phyloP scores from a whole-genome alignment of 2,888 invertebrate species.

The Athetis lepigone region DNA sequence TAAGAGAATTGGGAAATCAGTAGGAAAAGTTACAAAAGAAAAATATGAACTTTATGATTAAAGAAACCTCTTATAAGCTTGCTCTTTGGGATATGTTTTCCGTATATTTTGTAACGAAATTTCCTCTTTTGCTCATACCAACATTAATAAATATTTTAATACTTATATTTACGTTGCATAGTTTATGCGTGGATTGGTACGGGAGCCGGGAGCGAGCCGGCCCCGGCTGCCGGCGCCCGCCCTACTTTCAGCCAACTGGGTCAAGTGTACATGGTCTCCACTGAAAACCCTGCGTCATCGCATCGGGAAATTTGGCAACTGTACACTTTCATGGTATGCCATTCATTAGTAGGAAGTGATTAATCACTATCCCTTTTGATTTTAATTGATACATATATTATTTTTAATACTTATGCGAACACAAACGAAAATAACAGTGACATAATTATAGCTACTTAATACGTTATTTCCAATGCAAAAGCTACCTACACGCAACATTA shows the following conservation, averaged over 20 bases:
- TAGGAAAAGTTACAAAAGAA: conserved; percentile 7
- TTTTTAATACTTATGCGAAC: neutral
- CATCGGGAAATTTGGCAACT: conserved; percentile 55
- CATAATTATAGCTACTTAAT: neutral
- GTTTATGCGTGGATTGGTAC: conserved; percentile 21
- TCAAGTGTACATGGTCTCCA: conserved; percentile 81
- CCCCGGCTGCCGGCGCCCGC: conserved; percentile 67
- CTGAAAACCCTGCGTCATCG: conserved; percentile 58
- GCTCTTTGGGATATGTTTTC: conserved; percentile 15
- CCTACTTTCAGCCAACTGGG: conserved; percentile 82
- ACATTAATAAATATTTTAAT: too few relatives aligned
- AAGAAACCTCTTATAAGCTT: conserved; percentile 10
- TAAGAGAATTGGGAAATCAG: conserved; percentile 5
- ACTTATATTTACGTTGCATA: conserved; percentile 22
- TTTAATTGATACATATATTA: neutral
- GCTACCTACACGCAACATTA: neutral
- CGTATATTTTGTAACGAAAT: neutral
- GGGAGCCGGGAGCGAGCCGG: conserved; percentile 47
- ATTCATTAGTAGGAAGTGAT: conserved; percentile 4
- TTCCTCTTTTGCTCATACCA: conserved; percentile 10
- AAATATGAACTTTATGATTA: neutral
- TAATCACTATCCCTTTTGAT: neutral
- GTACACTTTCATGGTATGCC: conserved; percentile 18
- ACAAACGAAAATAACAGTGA: neutral
- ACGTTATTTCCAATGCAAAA: conserved; percentile 5